These are phyloP conservation scores for Eupithecia abbreviata DNA, from an alignment of 2,888 invertebrate genomes.

Conservation along the genomic window DNA sequence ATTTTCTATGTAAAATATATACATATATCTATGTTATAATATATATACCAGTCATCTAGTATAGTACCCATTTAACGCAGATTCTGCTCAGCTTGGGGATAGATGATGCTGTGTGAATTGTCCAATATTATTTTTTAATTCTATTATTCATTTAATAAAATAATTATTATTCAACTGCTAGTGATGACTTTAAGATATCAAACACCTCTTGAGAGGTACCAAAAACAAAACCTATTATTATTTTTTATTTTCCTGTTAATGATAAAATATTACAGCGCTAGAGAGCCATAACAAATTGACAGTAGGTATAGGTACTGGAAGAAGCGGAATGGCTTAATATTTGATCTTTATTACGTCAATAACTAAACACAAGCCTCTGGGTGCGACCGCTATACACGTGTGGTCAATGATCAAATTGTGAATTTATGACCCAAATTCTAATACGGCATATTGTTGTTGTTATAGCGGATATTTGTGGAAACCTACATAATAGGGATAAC, in stretches of 20 bases:
- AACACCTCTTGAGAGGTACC: too few species aligned
- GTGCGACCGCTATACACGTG: slow-evolving; percentile 19
- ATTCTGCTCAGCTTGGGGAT: too few species aligned
- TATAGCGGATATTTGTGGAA: background rate
- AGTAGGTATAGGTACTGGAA: background rate
- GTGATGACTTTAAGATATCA: background rate
- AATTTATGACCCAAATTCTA: slow-evolving; percentile 10
- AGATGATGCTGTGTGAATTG: too few species aligned
- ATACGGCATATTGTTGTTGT: background rate
- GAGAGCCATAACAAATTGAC: slow-evolving; percentile 1
- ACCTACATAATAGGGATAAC: background rate
- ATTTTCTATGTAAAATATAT: too few species aligned
- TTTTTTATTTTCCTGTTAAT: background rate
- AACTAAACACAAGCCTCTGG: slow-evolving; percentile 7
- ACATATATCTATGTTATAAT: too few species aligned
- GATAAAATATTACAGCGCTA: background rate
- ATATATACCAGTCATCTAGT: too few species aligned
- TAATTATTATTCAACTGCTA: background rate
- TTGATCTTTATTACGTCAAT: slow-evolving; percentile 12
- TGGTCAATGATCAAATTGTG: background rate
- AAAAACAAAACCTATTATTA: background rate
- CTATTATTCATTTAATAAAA: too few species aligned
- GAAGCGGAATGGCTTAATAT: slow-evolving; percentile 19
- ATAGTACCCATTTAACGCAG: too few species aligned
- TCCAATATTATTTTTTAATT: too few species aligned